Evolutionary conservation across 2,797 vertebrate species (phyloP).

Genomic region (Lepilemur septentrionalis): DNA sequence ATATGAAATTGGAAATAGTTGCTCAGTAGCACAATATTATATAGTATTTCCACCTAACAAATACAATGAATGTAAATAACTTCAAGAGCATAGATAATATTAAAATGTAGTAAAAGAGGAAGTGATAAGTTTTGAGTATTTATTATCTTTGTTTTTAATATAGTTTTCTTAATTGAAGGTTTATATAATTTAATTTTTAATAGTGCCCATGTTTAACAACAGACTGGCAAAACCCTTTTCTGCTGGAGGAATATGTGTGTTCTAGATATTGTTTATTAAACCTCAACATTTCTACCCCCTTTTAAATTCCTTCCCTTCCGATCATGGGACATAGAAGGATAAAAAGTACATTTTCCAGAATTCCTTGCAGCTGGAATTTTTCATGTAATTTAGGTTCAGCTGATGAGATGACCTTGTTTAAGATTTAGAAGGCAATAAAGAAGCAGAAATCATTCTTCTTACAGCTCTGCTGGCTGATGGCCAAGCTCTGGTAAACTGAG

Average conservation of each 20-base stretch:
- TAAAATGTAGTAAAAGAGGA: neutral
- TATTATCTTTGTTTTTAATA: neutral
- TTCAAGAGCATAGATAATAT: neutral
- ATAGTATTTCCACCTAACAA: neutral
- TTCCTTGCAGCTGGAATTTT: neutral
- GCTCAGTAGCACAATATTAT: neutral
- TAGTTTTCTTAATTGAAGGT: neutral
- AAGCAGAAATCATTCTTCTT: neutral
- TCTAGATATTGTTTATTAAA: neutral
- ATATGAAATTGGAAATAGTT: neutral
- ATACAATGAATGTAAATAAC: neutral
- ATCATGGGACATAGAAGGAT: neutral
- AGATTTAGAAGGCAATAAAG: neutral
- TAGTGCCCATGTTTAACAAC: neutral
- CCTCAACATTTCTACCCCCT: neutral
- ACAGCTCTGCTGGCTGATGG: neutral
- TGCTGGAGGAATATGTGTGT: neutral
- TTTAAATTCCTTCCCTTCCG: neutral
- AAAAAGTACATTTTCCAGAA: neutral
- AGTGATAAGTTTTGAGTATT: neutral
- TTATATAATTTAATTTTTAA: neutral
- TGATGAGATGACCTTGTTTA: neutral
- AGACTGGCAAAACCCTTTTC: neutral
- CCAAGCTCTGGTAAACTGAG: neutral
- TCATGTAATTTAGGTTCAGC: neutral